These are phyloP conservation scores for Neogobius melanostomus DNA, from an alignment of 2,113 vertebrate genomes.

Conservation along the genomic window DNA sequence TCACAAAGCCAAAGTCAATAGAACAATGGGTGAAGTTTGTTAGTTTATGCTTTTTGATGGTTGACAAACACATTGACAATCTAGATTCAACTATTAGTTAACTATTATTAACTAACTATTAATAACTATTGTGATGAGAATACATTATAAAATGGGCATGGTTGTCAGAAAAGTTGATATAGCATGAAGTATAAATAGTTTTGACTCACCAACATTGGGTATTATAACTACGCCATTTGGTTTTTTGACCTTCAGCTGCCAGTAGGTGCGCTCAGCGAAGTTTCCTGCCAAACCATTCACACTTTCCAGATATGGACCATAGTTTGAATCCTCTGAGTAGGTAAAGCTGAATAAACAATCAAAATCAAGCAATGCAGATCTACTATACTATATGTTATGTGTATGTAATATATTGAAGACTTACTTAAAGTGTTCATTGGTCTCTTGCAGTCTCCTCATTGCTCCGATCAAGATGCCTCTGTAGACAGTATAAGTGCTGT, in stretches of 20 bases:
- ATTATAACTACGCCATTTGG: fast-evolving
- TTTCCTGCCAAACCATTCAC: conserved; percentile 19
- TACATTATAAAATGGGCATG: too few relatives aligned
- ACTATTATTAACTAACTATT: too few relatives aligned
- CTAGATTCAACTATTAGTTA: too few relatives aligned
- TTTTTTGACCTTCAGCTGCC: conserved; percentile 20
- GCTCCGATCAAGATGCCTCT: conserved; percentile 21
- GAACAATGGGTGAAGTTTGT: neutral
- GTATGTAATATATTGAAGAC: too few relatives aligned
- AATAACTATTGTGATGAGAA: too few relatives aligned
- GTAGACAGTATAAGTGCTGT: neutral
- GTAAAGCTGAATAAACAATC: conserved; percentile 19
- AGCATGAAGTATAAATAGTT: neutral
- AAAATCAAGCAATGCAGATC: neutral
- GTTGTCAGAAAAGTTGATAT: too few relatives aligned
- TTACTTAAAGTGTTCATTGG: neutral
- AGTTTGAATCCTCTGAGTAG: conserved; percentile 14
- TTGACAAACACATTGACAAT: too few relatives aligned
- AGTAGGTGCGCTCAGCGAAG: fast-evolving
- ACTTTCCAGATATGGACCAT: conserved; percentile 28
- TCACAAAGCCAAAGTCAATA: neutral
- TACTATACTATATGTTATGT: neutral
- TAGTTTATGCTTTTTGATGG: too few relatives aligned
- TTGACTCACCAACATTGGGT: conserved; percentile 37
- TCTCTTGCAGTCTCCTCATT: conserved; percentile 4